A percentile compares a stretch with the other conserved stretches of the same genome.
These are phyloP conservation scores for Aphyosemion australe DNA, from an alignment of 2,113 vertebrate species.

Conservation along the genomic window DNA sequence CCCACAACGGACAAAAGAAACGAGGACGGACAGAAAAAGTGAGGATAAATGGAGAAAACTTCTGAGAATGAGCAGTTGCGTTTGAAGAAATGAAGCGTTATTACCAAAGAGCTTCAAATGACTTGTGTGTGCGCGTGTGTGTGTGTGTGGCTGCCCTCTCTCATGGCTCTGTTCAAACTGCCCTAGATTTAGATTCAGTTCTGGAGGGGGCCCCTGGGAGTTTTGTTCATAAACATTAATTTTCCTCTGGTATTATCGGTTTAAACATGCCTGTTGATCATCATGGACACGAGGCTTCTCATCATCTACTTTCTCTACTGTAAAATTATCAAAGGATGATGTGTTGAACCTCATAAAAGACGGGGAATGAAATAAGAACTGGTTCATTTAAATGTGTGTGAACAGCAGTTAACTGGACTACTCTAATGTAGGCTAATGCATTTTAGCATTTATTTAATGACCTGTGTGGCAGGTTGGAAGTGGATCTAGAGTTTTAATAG, in stretches of 20 bases:
- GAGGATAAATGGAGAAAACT: slow-evolving; percentile 7
- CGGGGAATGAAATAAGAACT: slow-evolving; percentile 29
- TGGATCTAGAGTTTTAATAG: no score
- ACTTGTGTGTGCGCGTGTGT: slow-evolving; percentile 1
- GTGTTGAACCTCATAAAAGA: no score
- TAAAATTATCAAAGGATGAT: neutral
- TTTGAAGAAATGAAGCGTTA: slow-evolving; percentile 19
- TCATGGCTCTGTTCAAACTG: slow-evolving; percentile 24
- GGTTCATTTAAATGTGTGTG: slow-evolving; percentile 28
- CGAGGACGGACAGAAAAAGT: slow-evolving; percentile 7
- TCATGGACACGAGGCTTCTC: neutral
- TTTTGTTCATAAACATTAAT: neutral
- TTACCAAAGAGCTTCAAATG: slow-evolving; percentile 26
- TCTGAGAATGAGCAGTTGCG: slow-evolving; percentile 20
- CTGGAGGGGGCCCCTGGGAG: no score
- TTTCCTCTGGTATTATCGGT: neutral
- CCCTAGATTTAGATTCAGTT: slow-evolving; percentile 28
- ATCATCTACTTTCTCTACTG: slow-evolving; percentile 12
- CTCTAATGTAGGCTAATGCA: neutral
- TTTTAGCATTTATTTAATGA: neutral
- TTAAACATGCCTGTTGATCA: neutral
- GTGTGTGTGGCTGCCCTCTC: slow-evolving; percentile 32
- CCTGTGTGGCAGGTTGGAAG: no score
- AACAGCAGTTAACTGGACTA: slow-evolving; percentile 5
- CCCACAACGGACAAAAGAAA: slow-evolving; percentile 54